These are phyloP conservation scores for Leptoclinus maculatus DNA, from an alignment of 2,797 vertebrate genomes.

Conservation along the genomic window DNA sequence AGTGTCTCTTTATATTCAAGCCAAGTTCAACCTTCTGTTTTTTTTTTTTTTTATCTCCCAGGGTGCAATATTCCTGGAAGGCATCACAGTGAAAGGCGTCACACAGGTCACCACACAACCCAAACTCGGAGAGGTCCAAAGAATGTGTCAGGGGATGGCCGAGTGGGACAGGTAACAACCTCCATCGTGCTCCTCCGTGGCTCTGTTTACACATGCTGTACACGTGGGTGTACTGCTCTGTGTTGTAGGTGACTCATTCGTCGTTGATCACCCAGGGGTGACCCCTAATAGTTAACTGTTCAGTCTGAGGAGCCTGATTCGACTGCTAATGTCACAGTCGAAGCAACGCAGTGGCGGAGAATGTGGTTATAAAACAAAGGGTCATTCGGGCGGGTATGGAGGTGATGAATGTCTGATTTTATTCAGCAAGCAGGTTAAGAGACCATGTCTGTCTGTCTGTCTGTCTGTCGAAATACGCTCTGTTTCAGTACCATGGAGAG, in stretches of 20 bases:
- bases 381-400: too few relatives aligned
- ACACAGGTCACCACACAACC: constrained; percentile 93
- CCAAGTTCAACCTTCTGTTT: constrained; percentile 37
- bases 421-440: too few relatives aligned
- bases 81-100: constrained; percentile 92
- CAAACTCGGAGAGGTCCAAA: constrained; percentile 92
- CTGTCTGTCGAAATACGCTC: too few relatives aligned
- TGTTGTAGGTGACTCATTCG: constrained; percentile 66
- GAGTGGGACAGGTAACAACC: constrained; percentile 94
- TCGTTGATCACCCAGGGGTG: constrained; percentile 18
- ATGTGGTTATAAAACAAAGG: too few relatives aligned
- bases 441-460: too few relatives aligned
- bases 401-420: too few relatives aligned
- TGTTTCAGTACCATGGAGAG: too few relatives aligned
- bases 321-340: too few relatives aligned
- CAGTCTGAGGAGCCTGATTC: not conserved
- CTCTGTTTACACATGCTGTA: not conserved
- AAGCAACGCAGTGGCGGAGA: too few relatives aligned
- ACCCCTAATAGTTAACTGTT: not conserved
- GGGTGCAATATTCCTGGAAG: constrained; percentile 97
- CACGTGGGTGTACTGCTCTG: constrained; percentile 48
- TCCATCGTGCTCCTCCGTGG: constrained; percentile 30
- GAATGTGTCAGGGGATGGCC: constrained; percentile 94
- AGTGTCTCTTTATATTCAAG: constrained; percentile 38
- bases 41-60: constrained; percentile 61